Evolutionary conservation across 1,140 invertebrate genomes (phyloP).

Genomic region (Dreissena polymorpha): DNA sequence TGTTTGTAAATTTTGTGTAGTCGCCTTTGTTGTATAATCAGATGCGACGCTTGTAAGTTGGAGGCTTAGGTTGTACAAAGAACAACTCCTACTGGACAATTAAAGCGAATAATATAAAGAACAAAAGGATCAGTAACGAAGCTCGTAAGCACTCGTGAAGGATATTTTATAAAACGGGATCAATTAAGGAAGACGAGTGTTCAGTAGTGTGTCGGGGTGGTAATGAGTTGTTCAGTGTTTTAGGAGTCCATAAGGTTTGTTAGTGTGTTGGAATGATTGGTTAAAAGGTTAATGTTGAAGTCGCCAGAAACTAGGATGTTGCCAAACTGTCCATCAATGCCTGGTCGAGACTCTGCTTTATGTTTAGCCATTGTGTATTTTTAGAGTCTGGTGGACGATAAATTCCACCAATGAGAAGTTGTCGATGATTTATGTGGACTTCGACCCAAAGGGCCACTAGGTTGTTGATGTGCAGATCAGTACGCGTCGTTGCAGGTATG

Average conservation of each 20-base stretch:
- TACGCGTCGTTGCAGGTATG: neutral
- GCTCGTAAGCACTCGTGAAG: neutral
- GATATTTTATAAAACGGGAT: constrained; percentile 27
- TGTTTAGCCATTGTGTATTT: constrained; percentile 16
- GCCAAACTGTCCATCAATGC: constrained; percentile 2
- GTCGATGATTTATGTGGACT: constrained; percentile 1
- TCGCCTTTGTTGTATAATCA: too few relatives aligned
- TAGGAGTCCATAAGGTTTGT: neutral
- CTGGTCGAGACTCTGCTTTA: constrained; percentile 1
- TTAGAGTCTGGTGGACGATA: constrained; percentile 27
- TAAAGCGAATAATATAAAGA: constrained; percentile 3
- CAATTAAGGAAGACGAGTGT: constrained; percentile 3
- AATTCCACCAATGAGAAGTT: constrained; percentile 15
- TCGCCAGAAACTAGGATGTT: constrained; percentile 14
- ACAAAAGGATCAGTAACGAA: constrained; percentile 27
- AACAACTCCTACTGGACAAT: constrained; percentile 24
- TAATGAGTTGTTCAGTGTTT: too few relatives aligned
- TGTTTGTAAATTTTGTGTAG: too few relatives aligned
- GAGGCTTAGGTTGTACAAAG: neutral
- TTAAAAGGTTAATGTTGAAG: constrained; percentile 8
- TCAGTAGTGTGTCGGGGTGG: constrained; percentile 42
- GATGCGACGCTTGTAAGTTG: constrained; percentile 1
- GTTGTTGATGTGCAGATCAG: neutral
- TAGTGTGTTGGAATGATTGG: neutral
- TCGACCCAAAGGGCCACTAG: constrained; percentile 18